phyloP scores from a whole-genome alignment of 2,797 vertebrate genomes.

The Ptychobarbus kaznakovi region DNA sequence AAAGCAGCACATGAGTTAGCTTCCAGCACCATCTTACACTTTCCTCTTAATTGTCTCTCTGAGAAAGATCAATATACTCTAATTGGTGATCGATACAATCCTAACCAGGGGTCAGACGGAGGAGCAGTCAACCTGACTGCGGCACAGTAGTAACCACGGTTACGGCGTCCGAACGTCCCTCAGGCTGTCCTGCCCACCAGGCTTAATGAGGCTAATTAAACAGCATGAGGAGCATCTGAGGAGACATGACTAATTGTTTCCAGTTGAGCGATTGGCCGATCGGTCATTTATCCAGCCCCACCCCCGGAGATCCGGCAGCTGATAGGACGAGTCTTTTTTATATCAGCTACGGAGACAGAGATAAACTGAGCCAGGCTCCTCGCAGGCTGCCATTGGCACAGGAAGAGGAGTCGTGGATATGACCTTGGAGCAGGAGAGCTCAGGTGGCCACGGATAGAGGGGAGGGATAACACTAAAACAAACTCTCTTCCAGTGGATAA shows the following conservation, averaged over 20 bases:
- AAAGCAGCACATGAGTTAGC: constrained; percentile 1
- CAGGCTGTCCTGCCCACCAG: constrained; percentile 50
- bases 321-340: constrained; percentile 53
- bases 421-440: constrained; percentile 61
- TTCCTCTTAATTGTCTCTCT: constrained; percentile 29
- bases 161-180: constrained; percentile 34
- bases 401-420: constrained; percentile 46
- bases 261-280: constrained; percentile 47
- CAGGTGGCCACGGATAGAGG: constrained; percentile 62
- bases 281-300: constrained; percentile 52
- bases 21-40: constrained; percentile 1
- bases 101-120: constrained; percentile 39
- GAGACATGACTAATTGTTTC: constrained; percentile 63
- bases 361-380: constrained; percentile 60
- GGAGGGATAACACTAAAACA: constrained; percentile 43
- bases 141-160: constrained; percentile 39
- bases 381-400: constrained; percentile 53
- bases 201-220: constrained; percentile 63
- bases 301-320: constrained; percentile 48
- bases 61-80: constrained; percentile 45
- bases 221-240: constrained; percentile 49
- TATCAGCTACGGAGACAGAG: constrained; percentile 53
- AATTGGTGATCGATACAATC: constrained; percentile 44
- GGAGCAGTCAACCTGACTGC: constrained; percentile 27
- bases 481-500: constrained; percentile 13